Evolutionary conservation across 2,113 vertebrate genomes (phyloP).

Genomic region (Phaethon lepturus): DNA sequence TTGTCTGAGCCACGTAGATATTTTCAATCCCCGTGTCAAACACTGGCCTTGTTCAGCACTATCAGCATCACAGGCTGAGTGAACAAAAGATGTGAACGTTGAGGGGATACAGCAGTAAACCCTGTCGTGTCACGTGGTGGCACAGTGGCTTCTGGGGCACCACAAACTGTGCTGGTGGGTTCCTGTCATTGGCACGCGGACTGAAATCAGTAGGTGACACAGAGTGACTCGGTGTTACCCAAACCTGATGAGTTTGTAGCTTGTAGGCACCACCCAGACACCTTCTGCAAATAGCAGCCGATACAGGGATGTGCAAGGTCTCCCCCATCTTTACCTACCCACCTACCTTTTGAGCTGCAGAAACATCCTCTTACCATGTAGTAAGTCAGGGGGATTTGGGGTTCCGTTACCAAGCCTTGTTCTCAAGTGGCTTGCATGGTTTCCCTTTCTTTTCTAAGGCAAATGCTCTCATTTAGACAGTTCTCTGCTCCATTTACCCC

Average conservation of each 20-base stretch:
- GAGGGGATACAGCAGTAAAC: not conserved
- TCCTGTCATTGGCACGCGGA: accelerated
- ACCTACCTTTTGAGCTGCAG: not conserved
- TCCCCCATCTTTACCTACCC: not conserved
- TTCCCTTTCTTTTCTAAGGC: not conserved
- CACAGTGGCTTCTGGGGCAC: not conserved
- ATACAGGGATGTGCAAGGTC: not conserved
- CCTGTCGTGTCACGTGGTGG: accelerated
- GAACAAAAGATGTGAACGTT: not conserved
- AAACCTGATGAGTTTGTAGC: not conserved
- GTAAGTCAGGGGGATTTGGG: not conserved
- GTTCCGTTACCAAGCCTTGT: not conserved
- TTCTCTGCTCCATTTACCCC: not conserved
- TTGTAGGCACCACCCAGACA: not conserved
- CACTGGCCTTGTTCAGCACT: not conserved
- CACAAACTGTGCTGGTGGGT: accelerated
- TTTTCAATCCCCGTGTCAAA: not conserved
- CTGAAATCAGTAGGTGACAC: too few relatives aligned
- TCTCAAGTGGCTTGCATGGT: not conserved
- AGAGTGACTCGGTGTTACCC: not conserved
- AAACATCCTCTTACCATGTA: not conserved
- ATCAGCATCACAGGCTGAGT: not conserved
- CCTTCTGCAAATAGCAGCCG: not conserved
- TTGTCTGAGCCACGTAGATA: not conserved
- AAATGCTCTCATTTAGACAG: not conserved